Base-by-base conservation (phyloP, 1,140 invertebrate species). In the Dendrolimus kikuchii region DNA sequence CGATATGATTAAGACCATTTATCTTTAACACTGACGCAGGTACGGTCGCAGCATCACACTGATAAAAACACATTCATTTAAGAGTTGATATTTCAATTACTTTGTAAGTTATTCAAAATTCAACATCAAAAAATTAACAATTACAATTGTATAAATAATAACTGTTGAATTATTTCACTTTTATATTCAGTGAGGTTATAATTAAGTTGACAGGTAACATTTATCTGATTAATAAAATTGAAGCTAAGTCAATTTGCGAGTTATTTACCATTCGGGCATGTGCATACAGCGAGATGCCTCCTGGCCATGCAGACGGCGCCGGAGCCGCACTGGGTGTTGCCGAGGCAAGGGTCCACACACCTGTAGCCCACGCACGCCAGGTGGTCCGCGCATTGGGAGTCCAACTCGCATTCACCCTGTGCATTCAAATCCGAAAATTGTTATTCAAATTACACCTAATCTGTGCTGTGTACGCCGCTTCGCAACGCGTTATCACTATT, bases 221-320 rank as follows among this genome's bases (percentile, higher is more conserved):
- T 42, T n/a, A 7, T 2, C 6, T 42, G 41, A n/a, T 42, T 7
- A 7, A 42, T 7, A 42, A 42, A 42, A 3, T 7, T 2, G 41
- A 42, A n/a, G 1, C n/a, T 42, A 42, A 7, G n/a, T 42, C 1
- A 42, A 42, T 42, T n/a, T 2, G 41, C 1, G 6, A n/a, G 9
- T 38, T 1, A 40, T 50, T 91, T 92, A 49, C 95, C 96, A 40
- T 92, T 86, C 0, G 93, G 92, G 71, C 95, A 97, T 2, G 93
- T 93, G 75, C 95, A 97, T 7, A 95, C 93, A 2, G 95, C 94
- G 46, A 95, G 90, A 73, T 96, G 95, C 41, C 93, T 89, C 7
- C 93, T 86, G 0, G 91, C 89, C 62, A 90, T 90, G 58, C 92
- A 93, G 10, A 89, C 81, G 8, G 91, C 91, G 3, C 91, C 91